Base-by-base conservation (phyloP, 2,797 vertebrate species). In the Danio albolineatus region DNA sequence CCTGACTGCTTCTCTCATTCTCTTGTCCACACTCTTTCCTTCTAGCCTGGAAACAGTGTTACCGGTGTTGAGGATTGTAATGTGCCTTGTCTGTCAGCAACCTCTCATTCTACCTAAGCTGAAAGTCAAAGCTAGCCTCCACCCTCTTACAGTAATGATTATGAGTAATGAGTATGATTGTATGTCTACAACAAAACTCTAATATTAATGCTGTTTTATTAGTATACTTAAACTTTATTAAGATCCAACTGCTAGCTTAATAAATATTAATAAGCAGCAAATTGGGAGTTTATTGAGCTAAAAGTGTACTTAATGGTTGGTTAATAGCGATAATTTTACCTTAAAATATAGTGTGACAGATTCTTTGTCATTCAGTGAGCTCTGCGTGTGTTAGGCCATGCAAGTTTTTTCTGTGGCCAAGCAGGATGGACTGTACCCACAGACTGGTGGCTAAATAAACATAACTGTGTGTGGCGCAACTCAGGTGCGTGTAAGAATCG, bases 381-480 rank as follows among this genome's bases (percentile, higher is more conserved):
- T 79, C 56, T 59, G 21, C 43, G 6, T 59, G 21, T 21, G 75
- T 62, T 43, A 72, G 74, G 70, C 69, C 17, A 7, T 48, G 43
- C 28, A 19, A 70, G 44, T 39, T 43, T 83, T n/a, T 87, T 81
- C 77, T 78, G 80, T 84, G 86, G 84, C 53, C 84, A 73, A 78
- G 86, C 82, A 81, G 83, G 87, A 91, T 71, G 61, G 78, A 48
- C 71, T 19, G 39, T 72, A 14, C 48, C 82, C 13, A 39, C 70
- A 8, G 79, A 89, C 89, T 87, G 86, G 80, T 59, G 81, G 90
- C 90, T 91, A 86, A 90, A 82, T 86, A 83, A 84, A 81, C 83
- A 61, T 17, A 12, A 53, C 89, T 79, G 90, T 93, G 91, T 93
- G 91, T 89, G 92, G 90, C 78, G 79, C 85, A 78, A 80, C 80